phyloP scores from a whole-genome alignment of 2,888 invertebrate genomes.

The Embidobia sp. region DNA sequence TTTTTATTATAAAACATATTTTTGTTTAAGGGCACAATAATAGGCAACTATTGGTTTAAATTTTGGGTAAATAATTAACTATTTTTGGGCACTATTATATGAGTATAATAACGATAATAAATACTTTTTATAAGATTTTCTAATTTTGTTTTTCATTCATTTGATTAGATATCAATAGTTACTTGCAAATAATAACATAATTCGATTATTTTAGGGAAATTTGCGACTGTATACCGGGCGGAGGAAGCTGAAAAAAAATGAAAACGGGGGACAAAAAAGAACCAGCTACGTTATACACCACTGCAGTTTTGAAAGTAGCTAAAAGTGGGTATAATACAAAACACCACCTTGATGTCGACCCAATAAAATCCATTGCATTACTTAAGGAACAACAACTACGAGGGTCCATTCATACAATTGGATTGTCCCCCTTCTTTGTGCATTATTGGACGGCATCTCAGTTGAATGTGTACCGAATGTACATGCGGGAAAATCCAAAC shows the following conservation, averaged over 20 bases:
- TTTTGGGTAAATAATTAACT: too few species aligned
- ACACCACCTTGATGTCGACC: background rate
- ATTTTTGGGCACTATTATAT: too few species aligned
- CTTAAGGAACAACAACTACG: constrained; percentile 1
- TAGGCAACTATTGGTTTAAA: too few species aligned
- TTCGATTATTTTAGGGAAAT: background rate
- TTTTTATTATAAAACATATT: too few species aligned
- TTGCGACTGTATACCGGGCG: background rate
- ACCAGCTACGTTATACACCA: background rate
- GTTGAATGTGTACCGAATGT: background rate
- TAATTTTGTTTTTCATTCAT: too few species aligned
- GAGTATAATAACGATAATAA: too few species aligned
- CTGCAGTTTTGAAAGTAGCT: background rate
- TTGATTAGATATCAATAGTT: too few species aligned
- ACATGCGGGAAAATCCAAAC: constrained; percentile 12
- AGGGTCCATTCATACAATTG: background rate
- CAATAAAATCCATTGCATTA: background rate
- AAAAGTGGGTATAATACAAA: constrained; percentile 1
- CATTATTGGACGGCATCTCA: constrained; percentile 18
- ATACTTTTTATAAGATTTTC: too few species aligned
- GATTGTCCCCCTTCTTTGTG: constrained; percentile 3
- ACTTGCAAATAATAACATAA: too few species aligned
- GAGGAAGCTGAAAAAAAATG: constrained; percentile 3
- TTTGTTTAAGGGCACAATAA: too few species aligned
- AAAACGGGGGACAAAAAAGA: constrained; percentile 12